These are phyloP conservation scores for Villa cingulata DNA, from an alignment of 2,888 invertebrate species.

Conservation along the genomic window DNA sequence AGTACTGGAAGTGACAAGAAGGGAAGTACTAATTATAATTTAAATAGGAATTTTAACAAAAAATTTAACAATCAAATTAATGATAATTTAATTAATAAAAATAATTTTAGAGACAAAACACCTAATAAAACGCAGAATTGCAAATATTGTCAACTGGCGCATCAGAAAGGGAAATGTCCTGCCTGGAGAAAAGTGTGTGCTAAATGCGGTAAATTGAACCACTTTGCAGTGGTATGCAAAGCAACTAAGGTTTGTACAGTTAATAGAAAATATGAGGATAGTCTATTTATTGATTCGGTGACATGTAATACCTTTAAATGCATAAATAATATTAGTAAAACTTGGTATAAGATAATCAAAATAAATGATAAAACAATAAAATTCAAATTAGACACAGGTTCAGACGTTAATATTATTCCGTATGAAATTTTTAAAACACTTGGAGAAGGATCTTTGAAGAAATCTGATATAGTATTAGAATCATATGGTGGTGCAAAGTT, in stretches of 20 bases:
- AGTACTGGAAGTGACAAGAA: background rate
- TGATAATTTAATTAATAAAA: too few relatives aligned
- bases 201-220: too few relatives aligned
- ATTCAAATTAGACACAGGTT: background rate
- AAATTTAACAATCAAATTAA: too few relatives aligned
- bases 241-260: background rate
- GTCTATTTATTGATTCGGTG: background rate
- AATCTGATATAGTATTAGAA: background rate
- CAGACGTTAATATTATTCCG: conserved; percentile 1
- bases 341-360: background rate
- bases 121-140: too few relatives aligned
- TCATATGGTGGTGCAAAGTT: background rate
- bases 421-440: background rate
- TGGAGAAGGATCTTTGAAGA: background rate
- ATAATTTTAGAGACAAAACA: too few relatives aligned
- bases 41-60: too few relatives aligned
- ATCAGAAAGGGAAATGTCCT: too few relatives aligned
- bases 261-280: too few relatives aligned
- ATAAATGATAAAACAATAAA: background rate
- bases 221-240: conserved; percentile 1
- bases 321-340: background rate
- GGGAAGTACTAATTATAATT: too few relatives aligned
- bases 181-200: background rate
- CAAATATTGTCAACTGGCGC: too few relatives aligned
- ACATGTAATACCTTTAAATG: background rate